These are phyloP conservation scores for Synanthedon formicaeformis DNA, from an alignment of 2,888 invertebrate genomes.

Conservation along the genomic window DNA sequence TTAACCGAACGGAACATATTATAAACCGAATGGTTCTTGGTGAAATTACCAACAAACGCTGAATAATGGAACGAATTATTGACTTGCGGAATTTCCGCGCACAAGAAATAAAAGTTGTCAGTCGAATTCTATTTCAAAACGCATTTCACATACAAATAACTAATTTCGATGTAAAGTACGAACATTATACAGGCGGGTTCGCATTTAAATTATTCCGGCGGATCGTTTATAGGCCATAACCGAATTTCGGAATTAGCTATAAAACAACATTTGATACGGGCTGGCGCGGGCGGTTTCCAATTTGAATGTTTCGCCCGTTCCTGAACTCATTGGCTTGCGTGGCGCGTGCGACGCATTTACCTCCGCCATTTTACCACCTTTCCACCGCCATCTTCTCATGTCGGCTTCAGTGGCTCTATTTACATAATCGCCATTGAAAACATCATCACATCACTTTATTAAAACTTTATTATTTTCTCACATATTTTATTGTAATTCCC, in stretches of 20 bases:
- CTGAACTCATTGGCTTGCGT: conserved; percentile 59
- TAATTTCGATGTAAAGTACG: conserved; percentile 67
- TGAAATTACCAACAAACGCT: conserved; percentile 11
- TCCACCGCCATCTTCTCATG: conserved; percentile 6
- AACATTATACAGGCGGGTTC: conserved; percentile 67
- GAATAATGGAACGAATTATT: conserved; percentile 21
- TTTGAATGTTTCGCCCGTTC: conserved; percentile 64
- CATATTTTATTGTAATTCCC: no score
- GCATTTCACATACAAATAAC: conserved; percentile 71
- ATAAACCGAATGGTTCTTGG: conserved; percentile 6
- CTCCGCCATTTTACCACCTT: conserved; percentile 27
- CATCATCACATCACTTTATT: no score
- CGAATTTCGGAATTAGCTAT: conserved; percentile 71
- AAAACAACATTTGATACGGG: conserved; percentile 72
- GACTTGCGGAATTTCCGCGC: conserved; percentile 17
- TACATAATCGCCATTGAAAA: neutral
- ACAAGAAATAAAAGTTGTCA: conserved; percentile 54
- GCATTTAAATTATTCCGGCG: conserved; percentile 70
- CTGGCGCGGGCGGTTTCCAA: conserved; percentile 65
- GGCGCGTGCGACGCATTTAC: conserved; percentile 53
- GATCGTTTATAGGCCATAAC: conserved; percentile 72
- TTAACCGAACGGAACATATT: conserved; percentile 3
- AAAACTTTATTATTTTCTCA: no score
- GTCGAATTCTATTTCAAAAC: conserved; percentile 62
- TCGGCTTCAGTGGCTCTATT: neutral